Base-by-base conservation (phyloP, 2,113 vertebrate species). In the Brachypteracias leptosomus region DNA sequence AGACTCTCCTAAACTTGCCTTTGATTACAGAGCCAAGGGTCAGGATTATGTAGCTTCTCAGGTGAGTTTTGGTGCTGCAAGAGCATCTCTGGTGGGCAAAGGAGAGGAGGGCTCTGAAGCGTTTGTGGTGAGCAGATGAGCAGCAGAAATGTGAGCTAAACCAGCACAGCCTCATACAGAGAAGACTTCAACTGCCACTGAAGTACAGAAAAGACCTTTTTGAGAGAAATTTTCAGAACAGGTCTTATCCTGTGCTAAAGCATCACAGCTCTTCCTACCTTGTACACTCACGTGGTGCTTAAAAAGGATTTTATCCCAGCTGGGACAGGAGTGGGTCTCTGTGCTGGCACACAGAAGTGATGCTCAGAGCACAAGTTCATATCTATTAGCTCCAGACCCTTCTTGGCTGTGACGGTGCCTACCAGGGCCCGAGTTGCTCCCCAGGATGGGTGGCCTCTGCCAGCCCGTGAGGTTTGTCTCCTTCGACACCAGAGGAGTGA, bases 31-130 rank as follows among this genome's bases (percentile, higher is more conserved):
- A 79, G 67, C 47, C 0, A 1, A 62, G 51, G 16, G 16, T 7
- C 0, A 1, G 40, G 13, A 21, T 11, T 28, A 22, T 8, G 15
- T 6, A 33, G 36, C 36, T 55, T 49, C 4, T 2, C 0, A 0
- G 36, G 19, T 54, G 42, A 62, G 24, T 67, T 75, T 33, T 49
- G 79, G 46, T 70, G 17, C 82, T 70, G 65, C 16, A 67, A 40
- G 44, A 40, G 29, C 25, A 36, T 14, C 38, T 29, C 13, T 35
- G 31, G 18, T 24, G 58, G 44, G 54, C 19, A 26, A 71, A 63
- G 31, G 80, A n/a, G 38, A 24, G 58, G 68, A n/a, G 0, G 0
- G 24, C 29, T 54, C 74, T 58, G 57, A 29, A 49, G 16, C 31
- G 24, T 62, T 57, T 58, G 36, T 46, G 46, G 55, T 47, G 85